Percentiles rank a stretch among this genome's conserved stretches.
These are phyloP conservation scores for Mellilla xanthometata DNA, from an alignment of 2,888 invertebrate genomes.

Conservation along the genomic window DNA sequence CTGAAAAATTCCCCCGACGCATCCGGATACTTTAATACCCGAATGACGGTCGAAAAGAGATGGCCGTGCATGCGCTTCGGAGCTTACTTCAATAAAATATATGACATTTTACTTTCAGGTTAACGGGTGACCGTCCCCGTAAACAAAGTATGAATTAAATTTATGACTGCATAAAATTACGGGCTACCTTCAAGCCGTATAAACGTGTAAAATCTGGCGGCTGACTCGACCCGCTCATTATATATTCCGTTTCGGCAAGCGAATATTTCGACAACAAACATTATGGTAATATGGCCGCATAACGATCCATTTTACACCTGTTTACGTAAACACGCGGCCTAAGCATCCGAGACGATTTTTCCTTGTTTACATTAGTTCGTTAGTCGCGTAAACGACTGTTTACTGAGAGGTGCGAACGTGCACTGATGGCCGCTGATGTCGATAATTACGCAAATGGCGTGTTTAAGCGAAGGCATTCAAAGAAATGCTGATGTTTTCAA, in stretches of 20 bases:
- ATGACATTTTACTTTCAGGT: constrained; percentile 26
- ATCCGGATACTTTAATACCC: constrained; percentile 18
- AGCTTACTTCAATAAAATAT: constrained; percentile 16
- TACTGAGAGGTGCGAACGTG: constrained; percentile 37
- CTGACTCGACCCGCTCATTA: constrained; percentile 65
- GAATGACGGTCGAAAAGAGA: constrained; percentile 10
- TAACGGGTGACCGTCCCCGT: constrained; percentile 39
- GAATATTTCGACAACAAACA: constrained; percentile 78
- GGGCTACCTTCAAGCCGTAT: constrained; percentile 60
- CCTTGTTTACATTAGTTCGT: constrained; percentile 43
- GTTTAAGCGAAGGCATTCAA: constrained; percentile 9
- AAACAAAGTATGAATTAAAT: constrained; percentile 58
- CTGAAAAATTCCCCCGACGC: constrained; percentile 20
- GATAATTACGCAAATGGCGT: constrained; percentile 28
- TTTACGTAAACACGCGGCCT: constrained; percentile 72
- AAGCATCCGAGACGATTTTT: constrained; percentile 64
- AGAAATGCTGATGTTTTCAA: neutral
- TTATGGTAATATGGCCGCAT: constrained; percentile 74
- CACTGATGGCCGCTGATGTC: constrained; percentile 40
- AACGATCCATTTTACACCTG: constrained; percentile 77
- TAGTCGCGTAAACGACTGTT: constrained; percentile 39
- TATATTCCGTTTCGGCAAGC: constrained; percentile 68
- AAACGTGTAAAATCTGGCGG: constrained; percentile 61
- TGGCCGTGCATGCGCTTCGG: constrained; percentile 12
- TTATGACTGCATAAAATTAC: constrained; percentile 63